Evolutionary conservation across 2,888 invertebrate species (phyloP), one percentile per base, ranked within the genome.

Genomic region (Acleris cristana): DNA sequence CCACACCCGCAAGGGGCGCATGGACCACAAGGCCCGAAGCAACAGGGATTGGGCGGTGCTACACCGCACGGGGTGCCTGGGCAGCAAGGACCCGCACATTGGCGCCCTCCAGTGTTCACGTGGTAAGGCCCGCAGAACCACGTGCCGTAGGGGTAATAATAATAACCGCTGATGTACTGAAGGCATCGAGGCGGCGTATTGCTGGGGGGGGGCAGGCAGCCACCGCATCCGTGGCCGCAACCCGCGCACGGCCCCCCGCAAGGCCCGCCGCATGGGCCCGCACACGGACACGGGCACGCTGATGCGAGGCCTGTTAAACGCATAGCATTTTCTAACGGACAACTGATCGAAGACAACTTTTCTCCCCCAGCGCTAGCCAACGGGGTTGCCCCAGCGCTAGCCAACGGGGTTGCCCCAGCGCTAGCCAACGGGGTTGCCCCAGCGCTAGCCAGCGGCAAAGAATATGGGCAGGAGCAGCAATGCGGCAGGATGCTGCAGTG

Each of bases 121-220:
- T 81, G 80, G 69, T 78, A 81, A 1, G 81, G 81, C 5, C 81
- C 81, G 59, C 81, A 81, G 71, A 80, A 81, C 80, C 81, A 81
- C 19, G 74, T 75, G 2, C 81, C 81, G 34, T 81, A 81, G 0
- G 80, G 81, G 53, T 79, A 79, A 64, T 79, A 78, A 57, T 79
- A 79, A 44, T 79, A 79, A 14, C 79, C 79, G 1, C 74, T 77
- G 75, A 79, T 79, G 55, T 75, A 76, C 49, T 79, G 79, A 18
- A 79, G 57, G 65, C 79, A 79, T 21, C 65, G 70, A 1, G 79
- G 68, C 0, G 78, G 75, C 3, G 74, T 73, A 51, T 77, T 77
- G 60, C 79, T 77, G 6, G 77, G 72, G 0, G 72, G 73, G 8
- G 65, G 69, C 6, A 67, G 58, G 48, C 69, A 71, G 30, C 64